phyloP scores from a whole-genome alignment of 2,888 invertebrate species.

The Yponomeuta plumbellus region DNA sequence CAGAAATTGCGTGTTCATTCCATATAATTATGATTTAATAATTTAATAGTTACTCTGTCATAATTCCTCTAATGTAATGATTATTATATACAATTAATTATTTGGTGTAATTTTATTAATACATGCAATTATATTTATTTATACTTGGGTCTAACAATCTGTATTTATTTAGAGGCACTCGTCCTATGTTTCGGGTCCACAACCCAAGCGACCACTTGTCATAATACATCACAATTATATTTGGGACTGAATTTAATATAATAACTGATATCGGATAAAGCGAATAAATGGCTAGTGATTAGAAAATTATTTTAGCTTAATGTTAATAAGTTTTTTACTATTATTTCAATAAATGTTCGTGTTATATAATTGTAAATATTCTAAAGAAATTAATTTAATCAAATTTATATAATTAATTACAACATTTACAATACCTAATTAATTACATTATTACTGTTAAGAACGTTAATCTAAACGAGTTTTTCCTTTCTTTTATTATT shows the following conservation, averaged over 20 bases:
- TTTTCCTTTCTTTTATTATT: neutral
- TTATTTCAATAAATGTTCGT: slow-evolving; percentile 46
- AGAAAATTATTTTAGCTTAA: slow-evolving; percentile 67
- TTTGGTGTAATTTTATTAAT: neutral
- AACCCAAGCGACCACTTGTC: neutral
- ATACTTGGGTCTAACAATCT: neutral
- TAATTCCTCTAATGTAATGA: slow-evolving; percentile 6
- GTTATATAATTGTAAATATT: slow-evolving; percentile 49
- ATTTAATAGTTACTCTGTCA: neutral
- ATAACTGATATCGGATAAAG: slow-evolving; percentile 43
- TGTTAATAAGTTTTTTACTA: slow-evolving; percentile 28
- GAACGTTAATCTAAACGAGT: neutral
- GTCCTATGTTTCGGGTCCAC: neutral
- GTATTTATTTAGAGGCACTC: neutral
- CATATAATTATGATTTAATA: slow-evolving; percentile 3
- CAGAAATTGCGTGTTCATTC: slow-evolving; percentile 7
- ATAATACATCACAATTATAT: slow-evolving; percentile 18
- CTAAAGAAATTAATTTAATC: slow-evolving; percentile 32
- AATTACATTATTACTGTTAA: slow-evolving; percentile 19
- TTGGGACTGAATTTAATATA: slow-evolving; percentile 23
- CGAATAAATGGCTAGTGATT: slow-evolving; percentile 76
- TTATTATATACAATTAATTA: neutral
- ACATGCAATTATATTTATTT: neutral
- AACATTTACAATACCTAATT: slow-evolving; percentile 14
- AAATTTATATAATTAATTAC: slow-evolving; percentile 24